Percentiles rank a stretch among this genome's conserved stretches.
Conservation (phyloP, 2,888 invertebrate species). For the Callyntrura sp. region DNA sequence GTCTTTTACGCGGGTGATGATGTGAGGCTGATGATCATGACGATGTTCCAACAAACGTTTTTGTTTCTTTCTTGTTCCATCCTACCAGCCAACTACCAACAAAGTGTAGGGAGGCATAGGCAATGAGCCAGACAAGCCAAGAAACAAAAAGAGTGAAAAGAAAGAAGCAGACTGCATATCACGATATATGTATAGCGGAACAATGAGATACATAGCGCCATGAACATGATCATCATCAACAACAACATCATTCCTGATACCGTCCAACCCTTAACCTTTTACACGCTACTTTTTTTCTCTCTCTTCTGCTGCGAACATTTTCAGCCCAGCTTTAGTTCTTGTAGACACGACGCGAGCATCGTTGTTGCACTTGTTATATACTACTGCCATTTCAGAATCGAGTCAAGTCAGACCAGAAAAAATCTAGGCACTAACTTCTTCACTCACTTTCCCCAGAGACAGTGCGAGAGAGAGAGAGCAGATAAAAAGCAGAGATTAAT, state of each 20-base stretch:
- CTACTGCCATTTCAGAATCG: slow-evolving; percentile 49
- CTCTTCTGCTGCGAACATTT: background rate
- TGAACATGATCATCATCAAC: background rate
- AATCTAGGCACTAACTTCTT: slow-evolving; percentile 22
- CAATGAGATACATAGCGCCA: background rate
- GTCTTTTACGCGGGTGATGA: background rate
- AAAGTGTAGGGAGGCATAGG: background rate
- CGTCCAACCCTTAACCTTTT: slow-evolving; percentile 67
- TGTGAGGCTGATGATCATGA: background rate
- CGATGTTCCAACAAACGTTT: slow-evolving; percentile 25
- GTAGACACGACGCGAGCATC: background rate
- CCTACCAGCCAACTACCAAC: too few species aligned
- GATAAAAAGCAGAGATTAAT: slow-evolving; percentile 48
- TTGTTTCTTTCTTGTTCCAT: background rate
- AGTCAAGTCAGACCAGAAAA: slow-evolving; percentile 46
- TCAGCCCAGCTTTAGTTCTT: background rate
- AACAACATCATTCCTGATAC: background rate
- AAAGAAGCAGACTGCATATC: background rate
- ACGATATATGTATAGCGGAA: background rate
- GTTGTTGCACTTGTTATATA: slow-evolving; percentile 7
- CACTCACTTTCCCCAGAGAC: slow-evolving; percentile 31
- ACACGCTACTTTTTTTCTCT: background rate
- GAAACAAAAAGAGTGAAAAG: background rate
- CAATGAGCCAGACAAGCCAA: slow-evolving; percentile 14
- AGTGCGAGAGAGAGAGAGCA: background rate